Base-by-base conservation (phyloP, 2,888 invertebrate genomes). In the Brenthis hecate region DNA sequence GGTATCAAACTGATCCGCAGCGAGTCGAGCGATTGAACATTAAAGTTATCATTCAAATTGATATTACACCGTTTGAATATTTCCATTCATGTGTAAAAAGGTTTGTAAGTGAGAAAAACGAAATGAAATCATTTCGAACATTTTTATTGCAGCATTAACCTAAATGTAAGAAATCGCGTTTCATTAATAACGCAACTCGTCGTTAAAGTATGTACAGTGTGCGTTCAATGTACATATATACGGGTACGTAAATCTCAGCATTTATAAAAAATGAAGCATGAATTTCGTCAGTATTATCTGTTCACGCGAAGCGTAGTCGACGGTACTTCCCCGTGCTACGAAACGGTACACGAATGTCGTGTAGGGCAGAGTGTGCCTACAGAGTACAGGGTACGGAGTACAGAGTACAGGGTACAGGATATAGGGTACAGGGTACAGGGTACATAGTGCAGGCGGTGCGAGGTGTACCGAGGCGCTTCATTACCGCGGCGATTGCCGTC, bases 401-500 rank as follows among this genome's bases (percentile, higher is more conserved):
- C 3, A 23, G 3, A 3, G 28, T 28, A 28, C 28, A 28, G 28
- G 28, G 5, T 5, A 28, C 28, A 28, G 28, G 28, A 4, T 28
- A 28, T 4, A 11, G n/a, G 50, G n/a, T 14, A 23, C 14, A 60
- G 11, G 48, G 60, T 28, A 48, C 23, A 4, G 16, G 6, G 13
- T 6, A 19, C 19, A 19, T 19, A 54, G 53, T 36, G 32, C 8
- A 36, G 32, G 43, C 13, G 63, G 43, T 36, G 8, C 36, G 23
- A 57, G 47, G 36, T 16, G 32, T 32, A 32, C 47, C 13, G 56
- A 48, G 58, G 64, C 63, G 68, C 68, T 64, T 58, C 64, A 68
- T 68, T 68, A 68, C 48, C 36, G 63, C 54, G 56, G 14, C 66
- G 58, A 68, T 58, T 58, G 64, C 64, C 53, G 62, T 48, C 64